Evolutionary conservation across 2,797 vertebrate species (phyloP).

Genomic region (Rhadinocentrus ornatus): DNA sequence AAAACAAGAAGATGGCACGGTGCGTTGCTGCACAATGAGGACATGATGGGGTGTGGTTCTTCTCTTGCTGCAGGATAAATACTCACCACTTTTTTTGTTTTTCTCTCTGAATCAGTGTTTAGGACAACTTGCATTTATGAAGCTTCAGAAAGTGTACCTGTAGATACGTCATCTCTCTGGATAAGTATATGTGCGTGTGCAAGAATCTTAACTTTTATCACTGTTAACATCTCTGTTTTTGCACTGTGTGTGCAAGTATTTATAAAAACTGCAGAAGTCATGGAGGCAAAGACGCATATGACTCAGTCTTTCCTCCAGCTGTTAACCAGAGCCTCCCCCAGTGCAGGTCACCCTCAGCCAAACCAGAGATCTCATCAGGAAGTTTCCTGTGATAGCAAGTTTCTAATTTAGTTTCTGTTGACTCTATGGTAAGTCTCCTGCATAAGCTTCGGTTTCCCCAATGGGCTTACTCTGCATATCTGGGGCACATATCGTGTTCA

Average conservation of each 20-base stretch:
- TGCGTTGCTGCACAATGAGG: conserved; percentile 59
- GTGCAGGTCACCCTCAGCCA: conserved; percentile 48
- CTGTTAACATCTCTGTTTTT: conserved; percentile 11
- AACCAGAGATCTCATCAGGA: conserved; percentile 58
- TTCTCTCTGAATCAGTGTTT: conserved; percentile 11
- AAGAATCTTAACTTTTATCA: conserved; percentile 6
- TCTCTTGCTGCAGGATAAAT: conserved; percentile 42
- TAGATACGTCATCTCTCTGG: neutral
- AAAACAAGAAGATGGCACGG: conserved; percentile 59
- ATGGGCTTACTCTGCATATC: too few species aligned
- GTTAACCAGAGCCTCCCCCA: conserved; percentile 56
- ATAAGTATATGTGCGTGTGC: conserved; percentile 11
- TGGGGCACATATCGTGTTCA: conserved; percentile 30
- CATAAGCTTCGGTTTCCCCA: conserved; percentile 46
- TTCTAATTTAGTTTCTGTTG: conserved; percentile 66
- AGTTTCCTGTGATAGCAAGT: conserved; percentile 62
- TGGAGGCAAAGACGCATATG: conserved; percentile 50
- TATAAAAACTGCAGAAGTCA: conserved; percentile 54
- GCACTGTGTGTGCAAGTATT: conserved; percentile 41
- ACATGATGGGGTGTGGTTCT: conserved; percentile 47
- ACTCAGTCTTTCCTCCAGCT: conserved; percentile 80
- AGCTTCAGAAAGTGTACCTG: conserved; percentile 5
- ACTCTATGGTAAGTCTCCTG: conserved; percentile 49
- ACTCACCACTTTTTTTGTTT: conserved; percentile 19
- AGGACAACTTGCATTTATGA: conserved; percentile 13